These are phyloP conservation scores for Furnarius figulus DNA, from an alignment of 2,113 vertebrate genomes.

Conservation along the genomic window DNA sequence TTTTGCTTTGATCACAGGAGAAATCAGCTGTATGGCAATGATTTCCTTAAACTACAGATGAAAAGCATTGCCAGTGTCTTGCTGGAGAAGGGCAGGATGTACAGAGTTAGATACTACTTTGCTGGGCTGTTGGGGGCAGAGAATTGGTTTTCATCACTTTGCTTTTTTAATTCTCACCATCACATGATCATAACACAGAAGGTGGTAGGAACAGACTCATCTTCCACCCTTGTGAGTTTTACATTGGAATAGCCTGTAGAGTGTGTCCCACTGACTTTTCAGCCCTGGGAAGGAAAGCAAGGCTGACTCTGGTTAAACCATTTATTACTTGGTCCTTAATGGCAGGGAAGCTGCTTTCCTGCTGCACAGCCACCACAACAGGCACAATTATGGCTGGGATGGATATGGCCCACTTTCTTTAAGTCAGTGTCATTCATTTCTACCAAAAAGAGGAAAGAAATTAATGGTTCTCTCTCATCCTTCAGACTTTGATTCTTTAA, in stretches of 20 bases:
- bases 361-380: background rate
- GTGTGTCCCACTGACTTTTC: background rate
- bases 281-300: background rate
- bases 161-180: no score
- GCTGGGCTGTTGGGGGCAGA: background rate
- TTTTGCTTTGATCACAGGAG: background rate
- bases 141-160: background rate
- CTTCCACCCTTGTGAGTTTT: background rate
- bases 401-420: background rate
- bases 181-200: background rate
- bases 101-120: background rate
- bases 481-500: constrained; percentile 7
- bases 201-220: background rate
- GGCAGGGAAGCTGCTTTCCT: background rate
- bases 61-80: background rate
- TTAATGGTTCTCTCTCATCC: background rate
- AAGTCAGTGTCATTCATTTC: background rate
- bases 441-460: background rate
- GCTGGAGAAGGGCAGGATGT: background rate
- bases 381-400: background rate
- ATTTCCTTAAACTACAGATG: background rate
- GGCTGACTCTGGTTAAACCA: background rate
- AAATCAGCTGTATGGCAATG: background rate
- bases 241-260: background rate
- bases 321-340: background rate